Conservation (phyloP, 64 coral and sea anemone genomes). For the Dendronephthya gigantea region DNA sequence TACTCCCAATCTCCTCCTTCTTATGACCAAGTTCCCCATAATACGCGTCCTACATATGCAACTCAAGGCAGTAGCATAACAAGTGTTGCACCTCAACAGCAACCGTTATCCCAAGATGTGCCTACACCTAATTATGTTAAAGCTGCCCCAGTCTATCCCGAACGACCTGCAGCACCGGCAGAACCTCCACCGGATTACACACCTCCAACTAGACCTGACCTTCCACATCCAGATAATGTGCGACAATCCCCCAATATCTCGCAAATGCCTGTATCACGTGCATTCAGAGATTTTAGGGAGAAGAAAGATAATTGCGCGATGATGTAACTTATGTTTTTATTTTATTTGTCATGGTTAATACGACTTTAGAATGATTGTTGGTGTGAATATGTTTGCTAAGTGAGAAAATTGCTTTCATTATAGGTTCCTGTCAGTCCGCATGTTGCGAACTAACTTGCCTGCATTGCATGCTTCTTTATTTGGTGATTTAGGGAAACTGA, state of each 20-base stretch:
- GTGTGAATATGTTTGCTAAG: too few species aligned
- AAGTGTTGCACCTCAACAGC: neutral
- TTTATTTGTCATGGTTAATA: too few species aligned
- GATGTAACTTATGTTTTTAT: neutral
- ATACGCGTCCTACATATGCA: neutral
- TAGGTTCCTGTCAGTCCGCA: too few species aligned
- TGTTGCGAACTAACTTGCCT: too few species aligned
- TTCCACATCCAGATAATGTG: neutral
- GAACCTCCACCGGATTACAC: neutral
- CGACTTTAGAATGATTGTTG: too few species aligned
- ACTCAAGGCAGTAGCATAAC: neutral
- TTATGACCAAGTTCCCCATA: neutral
- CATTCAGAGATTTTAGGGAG: neutral
- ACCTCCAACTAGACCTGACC: neutral
- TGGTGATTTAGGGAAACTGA: too few species aligned
- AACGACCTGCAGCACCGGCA: neutral
- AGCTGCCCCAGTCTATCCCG: neutral
- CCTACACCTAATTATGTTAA: neutral
- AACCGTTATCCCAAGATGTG: neutral
- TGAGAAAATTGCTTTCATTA: too few species aligned
- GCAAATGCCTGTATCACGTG: neutral
- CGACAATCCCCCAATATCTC: neutral
- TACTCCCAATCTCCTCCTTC: neutral
- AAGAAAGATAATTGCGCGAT: neutral
- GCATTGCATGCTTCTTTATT: too few species aligned